Conservation (phyloP, 2,797 vertebrate species). For the Enteromius argenteus region DNA sequence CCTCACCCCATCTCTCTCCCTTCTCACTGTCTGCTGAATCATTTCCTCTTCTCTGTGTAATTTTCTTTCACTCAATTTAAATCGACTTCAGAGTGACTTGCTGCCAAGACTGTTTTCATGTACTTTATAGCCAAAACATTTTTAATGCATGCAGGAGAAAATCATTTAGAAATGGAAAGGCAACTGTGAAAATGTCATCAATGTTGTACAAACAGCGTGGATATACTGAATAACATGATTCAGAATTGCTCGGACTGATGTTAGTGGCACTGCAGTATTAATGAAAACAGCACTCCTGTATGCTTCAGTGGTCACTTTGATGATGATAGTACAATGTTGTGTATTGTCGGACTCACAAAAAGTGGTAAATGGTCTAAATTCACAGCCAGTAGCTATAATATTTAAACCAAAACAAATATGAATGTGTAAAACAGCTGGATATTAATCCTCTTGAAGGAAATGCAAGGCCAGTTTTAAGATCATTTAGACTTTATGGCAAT, state of each 20-base stretch:
- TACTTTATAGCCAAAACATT: constrained; percentile 9
- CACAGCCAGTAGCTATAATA: background rate
- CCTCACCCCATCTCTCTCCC: constrained; percentile 22
- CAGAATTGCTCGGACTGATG: background rate
- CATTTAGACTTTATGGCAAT: background rate
- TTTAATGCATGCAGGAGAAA: constrained; percentile 2
- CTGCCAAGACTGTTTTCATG: constrained; percentile 11
- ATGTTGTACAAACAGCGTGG: constrained; percentile 1
- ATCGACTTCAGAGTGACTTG: constrained; percentile 26
- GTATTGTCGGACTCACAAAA: constrained; percentile 13
- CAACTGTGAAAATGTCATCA: constrained; percentile 27
- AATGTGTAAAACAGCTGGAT: no score
- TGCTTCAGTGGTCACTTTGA: constrained; percentile 19
- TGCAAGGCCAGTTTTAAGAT: background rate
- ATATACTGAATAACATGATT: constrained; percentile 15
- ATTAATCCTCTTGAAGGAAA: background rate
- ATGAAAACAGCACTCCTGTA: background rate
- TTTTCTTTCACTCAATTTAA: constrained; percentile 36
- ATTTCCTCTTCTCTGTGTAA: constrained; percentile 18
- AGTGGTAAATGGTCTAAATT: background rate
- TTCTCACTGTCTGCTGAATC: constrained; percentile 27
- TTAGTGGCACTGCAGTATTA: background rate
- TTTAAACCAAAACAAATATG: background rate
- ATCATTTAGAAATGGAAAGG: constrained; percentile 28
- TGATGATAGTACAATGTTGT: constrained; percentile 3